Base-by-base conservation (phyloP, 2,797 vertebrate genomes). In the Salmo trutta region DNA sequence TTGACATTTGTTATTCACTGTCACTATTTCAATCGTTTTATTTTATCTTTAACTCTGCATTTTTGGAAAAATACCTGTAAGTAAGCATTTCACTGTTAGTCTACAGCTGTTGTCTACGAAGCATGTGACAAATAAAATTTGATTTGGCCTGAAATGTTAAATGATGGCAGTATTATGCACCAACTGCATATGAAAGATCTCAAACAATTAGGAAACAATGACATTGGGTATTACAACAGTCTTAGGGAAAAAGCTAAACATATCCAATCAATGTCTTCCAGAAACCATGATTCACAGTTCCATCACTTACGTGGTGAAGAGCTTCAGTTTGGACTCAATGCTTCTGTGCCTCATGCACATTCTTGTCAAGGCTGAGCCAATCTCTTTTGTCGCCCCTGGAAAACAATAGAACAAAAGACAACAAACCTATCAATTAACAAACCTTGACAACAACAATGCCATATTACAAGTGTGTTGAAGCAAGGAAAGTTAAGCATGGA, bases 261-360 rank as follows among this genome's bases (percentile, higher is more conserved):
- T 24, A 24, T 24, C 16, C 33, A 67, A 67, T 66, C 65, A 5
- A 15, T 17, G 5, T 67, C 5, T 15, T 8, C 27, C 5, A 31
- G 31, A 59, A 59, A 59, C 56, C 29, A 68, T 68, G 29, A 16
- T 6, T 33, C 14, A 67, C 14, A 33, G 65, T 3, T 41, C 41
- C 33, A 71, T 24, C 1, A 15, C 95, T 91, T 91, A 96, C 95
- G 90, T 92, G 14, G 95, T 96, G 77, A 96, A 95, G 68, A 95
- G 91, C 59, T 95, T 96, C 68, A 96, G 92, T 73, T 95, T 94
- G 86, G 93, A 94, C 86, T 96, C 95, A 3, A 96, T 96, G 90
- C 95, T 96, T 72, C 95, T 88, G 85, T 96, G 95, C 78, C 95
- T 94, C 95, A 96, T 95, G 75, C 95, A 96, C 95, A 96, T 96